A percentile compares a stretch with the other conserved stretches of the same genome.
These are phyloP conservation scores for Lepilemur septentrionalis DNA, from an alignment of 2,797 vertebrate genomes.

Conservation along the genomic window DNA sequence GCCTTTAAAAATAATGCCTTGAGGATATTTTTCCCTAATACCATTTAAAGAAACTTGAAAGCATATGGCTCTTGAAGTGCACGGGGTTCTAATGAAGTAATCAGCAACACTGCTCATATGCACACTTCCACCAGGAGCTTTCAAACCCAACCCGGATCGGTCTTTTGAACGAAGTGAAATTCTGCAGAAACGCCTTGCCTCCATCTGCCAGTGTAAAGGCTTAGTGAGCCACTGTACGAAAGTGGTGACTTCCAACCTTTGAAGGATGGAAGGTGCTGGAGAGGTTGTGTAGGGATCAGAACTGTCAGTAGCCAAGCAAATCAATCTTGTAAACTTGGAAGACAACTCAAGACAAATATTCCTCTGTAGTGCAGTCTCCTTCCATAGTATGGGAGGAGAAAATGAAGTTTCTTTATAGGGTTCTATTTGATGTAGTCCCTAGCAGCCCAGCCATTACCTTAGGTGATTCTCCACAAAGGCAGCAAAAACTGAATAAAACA, in stretches of 20 bases:
- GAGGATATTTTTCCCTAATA: constrained; percentile 86
- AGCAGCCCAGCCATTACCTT: constrained; percentile 76
- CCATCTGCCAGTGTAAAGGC: constrained; percentile 19
- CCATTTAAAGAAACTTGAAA: constrained; percentile 86
- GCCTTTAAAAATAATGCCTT: constrained; percentile 86
- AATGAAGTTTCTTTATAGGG: constrained; percentile 67
- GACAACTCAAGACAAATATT: constrained; percentile 70
- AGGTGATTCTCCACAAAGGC: constrained; percentile 83
- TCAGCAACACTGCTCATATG: constrained; percentile 74
- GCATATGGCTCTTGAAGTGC: constrained; percentile 82
- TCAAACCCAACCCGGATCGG: constrained; percentile 58
- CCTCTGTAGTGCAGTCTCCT: constrained; percentile 59
- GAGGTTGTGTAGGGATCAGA: constrained; percentile 46
- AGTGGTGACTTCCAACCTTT: constrained; percentile 46
- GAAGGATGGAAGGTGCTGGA: constrained; percentile 59
- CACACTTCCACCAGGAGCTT: constrained; percentile 68
- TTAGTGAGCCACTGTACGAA: not conserved
- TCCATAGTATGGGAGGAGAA: constrained; percentile 68
- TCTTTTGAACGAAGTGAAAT: constrained; percentile 66
- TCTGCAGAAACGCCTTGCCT: constrained; percentile 55
- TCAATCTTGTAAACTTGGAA: constrained; percentile 57
- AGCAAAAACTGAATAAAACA: constrained; percentile 83
- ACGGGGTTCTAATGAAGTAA: constrained; percentile 83
- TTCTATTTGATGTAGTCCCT: constrained; percentile 81
- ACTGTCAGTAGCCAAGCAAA: constrained; percentile 64